Conservation (phyloP, 2,888 invertebrate genomes). For the Nesidiocoris tenuis region DNA sequence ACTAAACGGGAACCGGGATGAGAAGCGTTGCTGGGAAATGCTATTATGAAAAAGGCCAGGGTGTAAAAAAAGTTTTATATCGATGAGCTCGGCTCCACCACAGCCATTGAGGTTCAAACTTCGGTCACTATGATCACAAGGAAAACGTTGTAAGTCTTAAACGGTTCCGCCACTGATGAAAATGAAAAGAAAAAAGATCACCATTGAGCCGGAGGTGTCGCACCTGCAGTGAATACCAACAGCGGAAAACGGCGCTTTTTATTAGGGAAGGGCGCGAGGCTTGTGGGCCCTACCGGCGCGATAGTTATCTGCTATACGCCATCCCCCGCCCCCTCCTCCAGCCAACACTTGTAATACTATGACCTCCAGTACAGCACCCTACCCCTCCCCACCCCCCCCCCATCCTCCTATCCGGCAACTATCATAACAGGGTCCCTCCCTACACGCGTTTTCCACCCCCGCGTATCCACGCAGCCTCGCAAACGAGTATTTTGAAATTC, state of each 20-base stretch:
- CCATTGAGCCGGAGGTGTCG: neutral
- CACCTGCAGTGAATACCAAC: neutral
- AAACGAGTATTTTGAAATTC: neutral
- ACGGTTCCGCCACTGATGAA: neutral
- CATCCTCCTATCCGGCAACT: too few relatives aligned
- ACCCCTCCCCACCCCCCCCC: too few relatives aligned
- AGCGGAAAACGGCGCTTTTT: neutral
- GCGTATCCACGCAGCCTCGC: too few relatives aligned
- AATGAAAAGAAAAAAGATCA: neutral
- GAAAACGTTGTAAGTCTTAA: neutral
- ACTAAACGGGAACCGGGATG: neutral
- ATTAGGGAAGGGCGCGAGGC: neutral
- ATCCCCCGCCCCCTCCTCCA: neutral
- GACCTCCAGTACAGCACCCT: too few relatives aligned
- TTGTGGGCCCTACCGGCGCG: neutral
- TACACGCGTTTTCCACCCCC: too few relatives aligned
- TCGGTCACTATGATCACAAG: neutral
- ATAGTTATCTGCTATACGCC: neutral
- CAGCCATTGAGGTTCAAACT: neutral
- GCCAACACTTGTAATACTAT: neutral
- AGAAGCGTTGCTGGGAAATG: neutral
- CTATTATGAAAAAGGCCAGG: neutral
- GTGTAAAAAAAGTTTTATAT: neutral
- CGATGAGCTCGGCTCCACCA: neutral
- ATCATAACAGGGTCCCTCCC: too few relatives aligned